A percentile compares a stretch with the other conserved stretches of the same genome.
Evolutionary conservation across 1,140 invertebrate species (phyloP).

Genomic region (Drosophila orena): DNA sequence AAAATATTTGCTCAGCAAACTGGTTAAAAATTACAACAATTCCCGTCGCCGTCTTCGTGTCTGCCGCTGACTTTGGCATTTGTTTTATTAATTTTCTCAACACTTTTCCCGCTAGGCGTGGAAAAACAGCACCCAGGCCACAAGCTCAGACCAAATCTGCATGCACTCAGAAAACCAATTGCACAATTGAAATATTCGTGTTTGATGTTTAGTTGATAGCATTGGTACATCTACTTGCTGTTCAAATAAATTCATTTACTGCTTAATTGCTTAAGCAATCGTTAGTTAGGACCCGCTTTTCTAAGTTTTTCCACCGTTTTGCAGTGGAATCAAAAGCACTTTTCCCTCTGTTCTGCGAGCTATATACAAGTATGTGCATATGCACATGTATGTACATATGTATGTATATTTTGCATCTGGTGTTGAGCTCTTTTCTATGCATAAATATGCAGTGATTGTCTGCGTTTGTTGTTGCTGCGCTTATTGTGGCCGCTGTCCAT

Average conservation of each 20-base stretch:
- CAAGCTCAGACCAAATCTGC: slow-evolving; percentile 1
- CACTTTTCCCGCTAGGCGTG: slow-evolving; percentile 67
- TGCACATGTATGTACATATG: not conserved
- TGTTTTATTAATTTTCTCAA: slow-evolving; percentile 79
- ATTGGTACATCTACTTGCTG: too few relatives aligned
- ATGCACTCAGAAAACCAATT: slow-evolving; percentile 2
- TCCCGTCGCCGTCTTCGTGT: slow-evolving; percentile 29
- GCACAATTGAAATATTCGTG: too few relatives aligned
- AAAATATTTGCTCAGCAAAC: slow-evolving; percentile 81
- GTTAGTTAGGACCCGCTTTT: not conserved
- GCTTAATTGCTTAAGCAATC: not conserved
- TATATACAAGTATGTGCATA: not conserved
- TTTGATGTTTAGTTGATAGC: too few relatives aligned
- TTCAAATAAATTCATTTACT: too few relatives aligned
- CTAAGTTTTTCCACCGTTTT: too few relatives aligned
- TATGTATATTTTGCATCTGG: slow-evolving; percentile 59
- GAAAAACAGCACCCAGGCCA: slow-evolving; percentile 67
- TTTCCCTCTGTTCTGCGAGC: slow-evolving; percentile 17
- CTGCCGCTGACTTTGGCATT: slow-evolving; percentile 70
- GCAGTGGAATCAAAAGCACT: too few relatives aligned
- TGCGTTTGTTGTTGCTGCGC: slow-evolving; percentile 62
- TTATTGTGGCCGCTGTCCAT: slow-evolving; percentile 55
- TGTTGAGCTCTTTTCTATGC: slow-evolving; percentile 31
- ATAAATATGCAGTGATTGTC: slow-evolving; percentile 59
- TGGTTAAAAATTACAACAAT: slow-evolving; percentile 84